Evolutionary conservation across 2,113 vertebrate genomes (phyloP), one percentile per base, ranked within the genome.

Genomic region (Mesocricetus auratus): DNA sequence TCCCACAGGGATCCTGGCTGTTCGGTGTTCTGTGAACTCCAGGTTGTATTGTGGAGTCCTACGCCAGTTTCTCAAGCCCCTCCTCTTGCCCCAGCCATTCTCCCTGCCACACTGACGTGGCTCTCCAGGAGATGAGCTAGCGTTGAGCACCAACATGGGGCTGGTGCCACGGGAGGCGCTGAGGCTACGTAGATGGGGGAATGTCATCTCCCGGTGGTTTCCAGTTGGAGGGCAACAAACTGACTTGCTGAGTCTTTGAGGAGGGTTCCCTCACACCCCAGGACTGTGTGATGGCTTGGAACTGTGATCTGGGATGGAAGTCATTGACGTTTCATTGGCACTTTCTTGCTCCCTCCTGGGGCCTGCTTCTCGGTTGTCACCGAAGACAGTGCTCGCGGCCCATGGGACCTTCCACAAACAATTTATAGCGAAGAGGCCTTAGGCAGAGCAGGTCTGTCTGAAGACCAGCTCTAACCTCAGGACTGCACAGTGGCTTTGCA

Each of bases 31-130:
- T 24, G 68, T 29, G 45, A 45, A 60, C 15, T 60, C 79, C 24
- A 13, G 79, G 36, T 29, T 26, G 1, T 33, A 31, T 12, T 15
- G 1, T 21, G 21, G 11, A 15, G 7, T 33, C 11, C n/a, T 1
- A 1, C 0, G 0, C 21, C 69, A 1, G 0, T 24, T 50, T 36
- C 26, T 8, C 36, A 9, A 1, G 0, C 29, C 3, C 10, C 22
- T 81, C 29, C 36, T 71, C 42, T 9, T 0, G 7, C 12, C 2
- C 16, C 11, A 9, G 33, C 56, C 1, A 0, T 3, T 1, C 10
- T 2, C 31, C 64, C 73, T 1, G 8, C 1, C 6, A 0, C 1
- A 0, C 1, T 0, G 3, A 4, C 0, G 0, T 1, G 58, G 16
- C 47, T 42, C 15, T 16, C 16, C 2, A 24, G 75, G 10, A 36